Evolutionary conservation across 2,888 invertebrate genomes (phyloP), one percentile per base, ranked within the genome.

Genomic region (Phaonia tiefii): DNA sequence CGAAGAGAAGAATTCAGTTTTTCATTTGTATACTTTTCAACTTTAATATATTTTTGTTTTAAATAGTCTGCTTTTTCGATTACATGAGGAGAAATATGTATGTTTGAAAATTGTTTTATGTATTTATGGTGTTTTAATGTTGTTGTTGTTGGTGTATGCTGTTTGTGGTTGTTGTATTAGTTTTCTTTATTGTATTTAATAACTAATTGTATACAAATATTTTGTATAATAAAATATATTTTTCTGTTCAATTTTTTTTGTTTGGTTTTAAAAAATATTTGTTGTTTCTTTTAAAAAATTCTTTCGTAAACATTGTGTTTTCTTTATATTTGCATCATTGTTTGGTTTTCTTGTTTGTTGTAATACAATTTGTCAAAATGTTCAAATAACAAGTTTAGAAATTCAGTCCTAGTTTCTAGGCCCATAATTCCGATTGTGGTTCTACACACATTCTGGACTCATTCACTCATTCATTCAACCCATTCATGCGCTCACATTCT

Each of bases 1-100:
- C 72, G 75, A 84, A 85, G 86, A 84, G 85, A 85, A 86, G 82
- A 82, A 84, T 58, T 54, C 83, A 84, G 84, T 86, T 85, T 87
- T 86, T 66, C 20, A 26, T 26, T 31, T 63, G 66, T 54, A 44
- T 60, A 60, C 39, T 37, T n/a, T 56, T 54, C 86, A 86, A 85
- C 82, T 85, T 85, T 86, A 86, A 83, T 85, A 78, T 83, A 76
- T 84, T 73, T 73, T 77, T 84, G 82, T 31, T 26, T 31, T 72
- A 66, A 69, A 26, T 72, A 22, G 39, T 58, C 26, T 63, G 17
- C 70, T 71, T 69, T 65, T 54, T 66, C 54, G 74, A 75, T 81
- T 81, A 81, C 69, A 78, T 81, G 78, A 78, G 75, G 56, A 77
- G 67, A 81, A 56, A 63, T 54, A 22, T 22, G 25, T 54, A 22